Conservation (phyloP, 2,888 invertebrate species). For the Ceraclea dissimilis region DNA sequence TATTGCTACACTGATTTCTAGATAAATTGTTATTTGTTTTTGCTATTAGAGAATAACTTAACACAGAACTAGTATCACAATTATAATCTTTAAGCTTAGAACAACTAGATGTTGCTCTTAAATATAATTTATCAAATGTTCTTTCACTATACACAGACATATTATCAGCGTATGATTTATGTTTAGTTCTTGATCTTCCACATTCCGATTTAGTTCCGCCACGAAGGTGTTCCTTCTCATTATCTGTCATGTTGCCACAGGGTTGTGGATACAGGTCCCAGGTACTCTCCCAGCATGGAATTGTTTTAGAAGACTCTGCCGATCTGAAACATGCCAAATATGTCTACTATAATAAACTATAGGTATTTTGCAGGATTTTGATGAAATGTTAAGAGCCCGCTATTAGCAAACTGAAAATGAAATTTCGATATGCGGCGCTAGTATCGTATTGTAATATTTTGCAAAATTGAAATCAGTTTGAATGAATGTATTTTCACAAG, state of each 20-base stretch:
- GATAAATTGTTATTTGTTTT: conserved; percentile 14
- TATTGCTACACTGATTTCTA: conserved; percentile 24
- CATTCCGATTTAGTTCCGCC: conserved; percentile 63
- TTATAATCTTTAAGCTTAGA: conserved; percentile 24
- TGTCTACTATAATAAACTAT: not conserved
- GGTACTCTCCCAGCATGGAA: conserved; percentile 75
- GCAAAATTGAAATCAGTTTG: too few relatives aligned
- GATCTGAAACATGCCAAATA: too few relatives aligned
- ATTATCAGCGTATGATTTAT: conserved; percentile 32
- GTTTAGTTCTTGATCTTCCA: conserved; percentile 42
- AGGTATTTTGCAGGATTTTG: not conserved
- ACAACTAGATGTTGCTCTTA: conserved; percentile 46
- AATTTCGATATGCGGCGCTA: too few relatives aligned
- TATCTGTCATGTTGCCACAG: conserved; percentile 74
- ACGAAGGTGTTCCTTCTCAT: conserved; percentile 59
- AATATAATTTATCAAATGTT: conserved; percentile 64
- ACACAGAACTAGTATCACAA: conserved; percentile 15
- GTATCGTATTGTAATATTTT: too few relatives aligned
- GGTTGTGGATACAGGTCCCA: conserved; percentile 76
- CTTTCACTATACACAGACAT: conserved; percentile 56
- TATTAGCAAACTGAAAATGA: too few relatives aligned
- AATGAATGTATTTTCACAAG: too few relatives aligned
- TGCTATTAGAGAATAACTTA: conserved; percentile 10
- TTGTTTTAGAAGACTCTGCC: conserved; percentile 48
- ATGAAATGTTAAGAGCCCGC: too few relatives aligned